phyloP scores from a whole-genome alignment of 37 sponge, comb jelly and placozoan species.

The Agelas oroides region DNA sequence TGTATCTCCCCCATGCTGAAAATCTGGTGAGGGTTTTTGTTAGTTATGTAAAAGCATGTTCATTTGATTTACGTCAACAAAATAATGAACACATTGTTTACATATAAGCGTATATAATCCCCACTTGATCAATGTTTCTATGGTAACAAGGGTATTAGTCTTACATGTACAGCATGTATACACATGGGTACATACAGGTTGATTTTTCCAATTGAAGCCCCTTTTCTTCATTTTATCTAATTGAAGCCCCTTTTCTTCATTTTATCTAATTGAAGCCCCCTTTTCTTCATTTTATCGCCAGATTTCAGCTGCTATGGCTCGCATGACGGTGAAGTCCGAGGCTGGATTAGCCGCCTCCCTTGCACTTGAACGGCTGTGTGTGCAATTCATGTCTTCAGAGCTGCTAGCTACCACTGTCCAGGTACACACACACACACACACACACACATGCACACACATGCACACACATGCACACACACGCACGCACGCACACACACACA shows the following conservation, averaged over 20 bases:
- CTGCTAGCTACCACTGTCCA: background rate
- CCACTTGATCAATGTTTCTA: background rate
- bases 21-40: conserved; percentile 53
- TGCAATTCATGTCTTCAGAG: conserved; percentile 23
- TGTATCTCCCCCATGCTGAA: conserved; percentile 70
- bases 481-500: background rate
- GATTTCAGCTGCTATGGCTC: conserved; percentile 48
- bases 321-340: conserved; percentile 60
- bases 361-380: conserved; percentile 41
- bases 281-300: conserved; percentile 3
- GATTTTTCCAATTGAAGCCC: too few relatives aligned
- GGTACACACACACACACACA: conserved; percentile 13
- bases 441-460: background rate
- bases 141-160: background rate
- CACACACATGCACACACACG: background rate
- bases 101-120: too few relatives aligned
- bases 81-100: too few relatives aligned
- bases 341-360: conserved; percentile 67
- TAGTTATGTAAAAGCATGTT: background rate
- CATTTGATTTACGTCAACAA: too few relatives aligned
- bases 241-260: background rate
- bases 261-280: background rate
- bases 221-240: background rate
- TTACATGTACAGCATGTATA: background rate
- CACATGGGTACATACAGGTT: too few relatives aligned